phyloP scores from a whole-genome alignment of 1,140 invertebrate species.

The Globodera rostochiensis region DNA sequence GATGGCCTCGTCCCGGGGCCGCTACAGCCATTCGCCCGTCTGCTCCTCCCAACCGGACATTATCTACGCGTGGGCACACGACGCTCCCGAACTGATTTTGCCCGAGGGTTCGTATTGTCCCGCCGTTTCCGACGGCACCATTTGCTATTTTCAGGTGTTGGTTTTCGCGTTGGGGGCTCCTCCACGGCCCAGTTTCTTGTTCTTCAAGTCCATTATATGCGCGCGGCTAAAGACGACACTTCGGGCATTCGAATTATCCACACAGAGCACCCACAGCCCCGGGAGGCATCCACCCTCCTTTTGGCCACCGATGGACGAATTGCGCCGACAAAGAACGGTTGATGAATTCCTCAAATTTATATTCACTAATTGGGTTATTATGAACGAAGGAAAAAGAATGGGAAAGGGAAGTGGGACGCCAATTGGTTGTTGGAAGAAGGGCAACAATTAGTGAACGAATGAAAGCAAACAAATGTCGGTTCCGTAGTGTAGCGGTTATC shows the following conservation, averaged over 20 bases:
- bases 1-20: conserved; percentile 73
- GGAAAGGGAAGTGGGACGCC: background rate
- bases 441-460: background rate
- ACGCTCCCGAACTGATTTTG: conserved; percentile 82
- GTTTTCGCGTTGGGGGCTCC: conserved; percentile 70
- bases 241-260: conserved; percentile 55
- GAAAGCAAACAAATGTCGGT: background rate
- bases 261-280: conserved; percentile 55
- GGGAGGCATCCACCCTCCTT: conserved; percentile 58
- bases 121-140: background rate
- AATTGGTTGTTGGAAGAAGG: no score
- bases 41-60: conserved; percentile 72
- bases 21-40: conserved; percentile 55
- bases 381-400: background rate
- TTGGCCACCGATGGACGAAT: conserved; percentile 52
- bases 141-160: conserved; percentile 66
- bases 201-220: conserved; percentile 89
- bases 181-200: conserved; percentile 70
- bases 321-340: conserved; percentile 31
- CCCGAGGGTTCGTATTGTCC: conserved; percentile 73
- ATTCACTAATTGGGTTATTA: background rate
- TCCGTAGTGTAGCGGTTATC: conserved; percentile 22
- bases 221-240: conserved; percentile 65
- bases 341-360: background rate
- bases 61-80: conserved; percentile 93